Percentiles rank a stretch among this genome's conserved stretches.
Conservation (phyloP, 2,113 vertebrate genomes). For the Mellivora capensis region DNA sequence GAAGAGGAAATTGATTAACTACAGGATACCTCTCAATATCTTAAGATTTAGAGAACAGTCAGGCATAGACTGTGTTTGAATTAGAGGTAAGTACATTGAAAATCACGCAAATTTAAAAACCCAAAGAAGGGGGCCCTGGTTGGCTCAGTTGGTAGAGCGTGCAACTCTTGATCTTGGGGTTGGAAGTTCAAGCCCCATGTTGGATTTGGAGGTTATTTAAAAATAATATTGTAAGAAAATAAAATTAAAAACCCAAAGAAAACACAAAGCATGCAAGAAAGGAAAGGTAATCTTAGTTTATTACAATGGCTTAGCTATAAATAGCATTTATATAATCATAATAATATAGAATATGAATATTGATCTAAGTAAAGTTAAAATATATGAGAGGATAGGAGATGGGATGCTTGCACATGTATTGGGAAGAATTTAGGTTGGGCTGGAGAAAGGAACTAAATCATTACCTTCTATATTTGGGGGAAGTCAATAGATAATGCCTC, state of each 20-base stretch:
- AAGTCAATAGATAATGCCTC: background rate
- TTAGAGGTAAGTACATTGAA: background rate
- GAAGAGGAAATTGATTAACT: background rate
- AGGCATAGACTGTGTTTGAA: background rate
- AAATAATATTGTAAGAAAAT: background rate
- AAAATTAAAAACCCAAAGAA: background rate
- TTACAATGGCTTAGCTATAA: background rate
- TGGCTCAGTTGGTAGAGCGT: background rate
- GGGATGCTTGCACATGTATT: background rate
- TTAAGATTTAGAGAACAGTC: background rate
- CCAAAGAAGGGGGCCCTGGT: background rate
- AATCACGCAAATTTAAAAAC: background rate
- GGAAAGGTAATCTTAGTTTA: background rate
- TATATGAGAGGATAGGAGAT: background rate
- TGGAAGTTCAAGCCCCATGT: background rate
- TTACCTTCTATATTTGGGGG: background rate
- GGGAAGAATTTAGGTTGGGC: background rate
- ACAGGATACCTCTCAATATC: background rate
- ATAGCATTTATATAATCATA: conserved; percentile 4
- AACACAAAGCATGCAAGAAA: background rate
- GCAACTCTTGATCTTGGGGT: background rate
- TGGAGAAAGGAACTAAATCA: background rate
- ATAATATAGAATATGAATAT: background rate
- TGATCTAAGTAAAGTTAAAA: background rate
- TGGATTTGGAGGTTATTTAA: background rate